phyloP scores from a whole-genome alignment of 2,888 invertebrate genomes.

The Brenthis hecate region DNA sequence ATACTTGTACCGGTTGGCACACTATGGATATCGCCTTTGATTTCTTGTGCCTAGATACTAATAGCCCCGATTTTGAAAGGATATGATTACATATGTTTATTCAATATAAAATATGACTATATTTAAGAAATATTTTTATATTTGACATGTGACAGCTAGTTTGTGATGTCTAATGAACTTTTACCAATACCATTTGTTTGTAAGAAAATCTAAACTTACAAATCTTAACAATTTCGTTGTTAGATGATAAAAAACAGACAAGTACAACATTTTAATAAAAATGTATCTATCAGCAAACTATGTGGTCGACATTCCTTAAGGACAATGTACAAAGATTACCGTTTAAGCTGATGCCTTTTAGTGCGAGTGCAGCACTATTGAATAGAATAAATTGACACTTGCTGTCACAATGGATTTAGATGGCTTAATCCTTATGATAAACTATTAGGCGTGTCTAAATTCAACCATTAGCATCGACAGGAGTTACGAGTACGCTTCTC shows the following conservation, averaged over 20 bases:
- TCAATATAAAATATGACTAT: no score
- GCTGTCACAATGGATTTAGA: constrained; percentile 58
- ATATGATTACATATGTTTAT: constrained; percentile 27
- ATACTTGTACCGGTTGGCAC: constrained; percentile 76
- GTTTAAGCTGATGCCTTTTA: constrained; percentile 36
- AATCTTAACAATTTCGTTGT: no score
- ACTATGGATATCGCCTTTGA: constrained; percentile 70
- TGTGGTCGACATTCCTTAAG: no score
- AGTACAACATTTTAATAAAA: no score
- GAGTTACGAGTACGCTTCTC: constrained; percentile 53
- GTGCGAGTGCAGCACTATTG: constrained; percentile 48
- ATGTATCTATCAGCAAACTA: no score
- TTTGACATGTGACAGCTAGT: not conserved
- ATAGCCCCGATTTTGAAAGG: constrained; percentile 49
- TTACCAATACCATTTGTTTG: no score
- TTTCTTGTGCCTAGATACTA: constrained; percentile 55
- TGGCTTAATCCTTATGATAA: constrained; percentile 67
- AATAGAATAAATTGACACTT: constrained; percentile 54
- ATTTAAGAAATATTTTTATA: constrained; percentile 5
- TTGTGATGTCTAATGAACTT: no score
- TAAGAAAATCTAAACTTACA: no score
- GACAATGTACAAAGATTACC: no score
- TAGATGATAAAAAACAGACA: no score
- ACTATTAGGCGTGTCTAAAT: constrained; percentile 70
- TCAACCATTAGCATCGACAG: constrained; percentile 63